Evolutionary conservation across 2,888 invertebrate genomes (phyloP).

Genomic region (Parnassius glacialis): DNA sequence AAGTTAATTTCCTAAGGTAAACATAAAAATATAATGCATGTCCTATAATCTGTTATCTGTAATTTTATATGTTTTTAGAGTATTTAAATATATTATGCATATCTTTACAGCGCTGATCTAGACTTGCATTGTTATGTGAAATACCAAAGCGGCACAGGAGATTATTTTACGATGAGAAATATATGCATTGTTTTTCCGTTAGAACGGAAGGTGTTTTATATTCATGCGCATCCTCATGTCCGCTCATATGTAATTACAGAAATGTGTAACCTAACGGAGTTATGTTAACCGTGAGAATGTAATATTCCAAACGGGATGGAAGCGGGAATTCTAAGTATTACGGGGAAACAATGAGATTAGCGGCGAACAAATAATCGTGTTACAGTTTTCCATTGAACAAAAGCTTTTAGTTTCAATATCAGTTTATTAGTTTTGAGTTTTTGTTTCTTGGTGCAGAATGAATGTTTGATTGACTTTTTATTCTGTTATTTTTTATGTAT

Average conservation of each 20-base stretch:
- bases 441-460: too few relatives aligned
- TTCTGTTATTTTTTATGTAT: too few relatives aligned
- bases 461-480: too few relatives aligned
- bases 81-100: too few relatives aligned
- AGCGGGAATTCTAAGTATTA: conserved; percentile 7
- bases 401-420: too few relatives aligned
- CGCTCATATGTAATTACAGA: conserved; percentile 21
- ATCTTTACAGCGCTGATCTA: too few relatives aligned
- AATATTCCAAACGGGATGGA: conserved; percentile 8
- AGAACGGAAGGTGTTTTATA: conserved; percentile 23
- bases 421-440: too few relatives aligned
- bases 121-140: not conserved
- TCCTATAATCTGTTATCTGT: too few relatives aligned
- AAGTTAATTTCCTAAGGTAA: too few relatives aligned
- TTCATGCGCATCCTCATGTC: conserved; percentile 5
- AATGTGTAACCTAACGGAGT: conserved; percentile 13
- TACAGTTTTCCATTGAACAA: not conserved
- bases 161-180: conserved; percentile 11
- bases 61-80: too few relatives aligned
- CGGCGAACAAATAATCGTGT: not conserved
- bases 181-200: conserved; percentile 10
- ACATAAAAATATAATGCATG: too few relatives aligned
- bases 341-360: not conserved
- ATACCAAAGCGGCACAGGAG: not conserved
- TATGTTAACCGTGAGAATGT: conserved; percentile 7